phyloP scores from a whole-genome alignment of 2,113 vertebrate genomes.

The Sinocyclocheilus rhinocerous region DNA sequence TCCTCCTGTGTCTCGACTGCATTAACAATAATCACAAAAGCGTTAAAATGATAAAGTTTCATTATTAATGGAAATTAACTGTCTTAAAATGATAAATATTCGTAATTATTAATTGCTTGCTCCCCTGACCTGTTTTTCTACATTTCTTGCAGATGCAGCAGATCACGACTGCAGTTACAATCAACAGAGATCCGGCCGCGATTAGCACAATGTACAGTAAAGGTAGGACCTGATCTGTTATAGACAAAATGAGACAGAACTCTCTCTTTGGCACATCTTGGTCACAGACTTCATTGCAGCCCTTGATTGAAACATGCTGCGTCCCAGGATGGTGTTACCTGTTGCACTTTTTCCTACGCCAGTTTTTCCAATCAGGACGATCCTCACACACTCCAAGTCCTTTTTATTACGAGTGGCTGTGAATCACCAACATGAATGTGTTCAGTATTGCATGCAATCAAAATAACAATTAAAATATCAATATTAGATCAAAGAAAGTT shows the following conservation, averaged over 20 bases:
- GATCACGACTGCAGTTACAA: not conserved
- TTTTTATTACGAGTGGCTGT: too few relatives aligned
- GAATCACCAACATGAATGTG: too few relatives aligned
- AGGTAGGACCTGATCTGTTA: not conserved
- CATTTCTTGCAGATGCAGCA: not conserved
- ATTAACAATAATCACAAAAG: not conserved
- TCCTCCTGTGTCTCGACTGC: not conserved
- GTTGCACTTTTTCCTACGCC: not conserved
- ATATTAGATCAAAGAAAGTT: too few relatives aligned
- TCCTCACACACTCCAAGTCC: too few relatives aligned
- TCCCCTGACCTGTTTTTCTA: not conserved
- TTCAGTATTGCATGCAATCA: too few relatives aligned
- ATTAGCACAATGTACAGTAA: not conserved
- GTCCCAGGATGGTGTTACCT: not conserved
- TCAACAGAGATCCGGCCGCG: not conserved
- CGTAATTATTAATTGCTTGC: not conserved
- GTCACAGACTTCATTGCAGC: not conserved
- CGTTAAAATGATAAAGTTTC: not conserved
- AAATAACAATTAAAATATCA: too few relatives aligned
- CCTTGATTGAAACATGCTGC: accelerated
- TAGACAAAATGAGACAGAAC: not conserved
- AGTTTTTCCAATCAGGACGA: too few relatives aligned
- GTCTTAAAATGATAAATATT: not conserved
- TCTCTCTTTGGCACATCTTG: too few relatives aligned
- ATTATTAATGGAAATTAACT: not conserved